phyloP scores from a whole-genome alignment of 2,113 vertebrate species.

The Silurus asotus region DNA sequence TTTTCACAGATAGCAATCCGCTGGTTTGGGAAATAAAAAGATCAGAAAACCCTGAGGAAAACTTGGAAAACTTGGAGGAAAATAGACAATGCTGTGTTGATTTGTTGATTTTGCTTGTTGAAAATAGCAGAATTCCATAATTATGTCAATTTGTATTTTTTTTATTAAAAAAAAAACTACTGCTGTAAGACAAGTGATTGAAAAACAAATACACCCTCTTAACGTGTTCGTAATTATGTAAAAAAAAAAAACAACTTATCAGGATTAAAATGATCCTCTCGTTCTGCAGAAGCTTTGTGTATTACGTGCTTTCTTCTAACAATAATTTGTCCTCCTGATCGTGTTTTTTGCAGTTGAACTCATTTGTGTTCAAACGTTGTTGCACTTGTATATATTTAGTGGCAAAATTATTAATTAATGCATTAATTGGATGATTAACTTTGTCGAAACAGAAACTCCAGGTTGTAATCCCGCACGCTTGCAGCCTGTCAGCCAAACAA shows the following conservation, averaged over 20 bases:
- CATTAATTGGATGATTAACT: conserved; percentile 55
- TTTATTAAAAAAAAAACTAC: background rate
- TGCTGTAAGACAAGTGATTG: conserved; percentile 20
- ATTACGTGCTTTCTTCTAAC: conserved; percentile 19
- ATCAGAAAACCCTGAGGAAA: background rate
- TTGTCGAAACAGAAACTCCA: conserved; percentile 42
- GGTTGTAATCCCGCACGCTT: conserved; percentile 43
- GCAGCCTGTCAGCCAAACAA: conserved; percentile 21
- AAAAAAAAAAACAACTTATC: background rate
- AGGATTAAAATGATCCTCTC: background rate
- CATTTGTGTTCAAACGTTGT: conserved; percentile 41
- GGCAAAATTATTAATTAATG: conserved; percentile 42
- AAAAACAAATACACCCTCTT: conserved; percentile 24
- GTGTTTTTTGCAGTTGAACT: conserved; percentile 16
- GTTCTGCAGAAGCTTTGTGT: conserved; percentile 1
- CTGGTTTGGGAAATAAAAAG: background rate
- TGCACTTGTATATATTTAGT: conserved; percentile 8
- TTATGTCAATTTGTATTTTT: conserved; percentile 20
- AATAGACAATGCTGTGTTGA: background rate
- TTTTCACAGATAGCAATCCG: no score
- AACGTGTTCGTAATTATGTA: background rate
- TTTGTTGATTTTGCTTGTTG: conserved; percentile 9
- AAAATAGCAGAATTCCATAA: conserved; percentile 32
- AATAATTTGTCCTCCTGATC: conserved; percentile 9
- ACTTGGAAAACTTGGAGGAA: background rate